phyloP scores from a whole-genome alignment of 2,113 vertebrate genomes.

The Stictonetta naevosa region DNA sequence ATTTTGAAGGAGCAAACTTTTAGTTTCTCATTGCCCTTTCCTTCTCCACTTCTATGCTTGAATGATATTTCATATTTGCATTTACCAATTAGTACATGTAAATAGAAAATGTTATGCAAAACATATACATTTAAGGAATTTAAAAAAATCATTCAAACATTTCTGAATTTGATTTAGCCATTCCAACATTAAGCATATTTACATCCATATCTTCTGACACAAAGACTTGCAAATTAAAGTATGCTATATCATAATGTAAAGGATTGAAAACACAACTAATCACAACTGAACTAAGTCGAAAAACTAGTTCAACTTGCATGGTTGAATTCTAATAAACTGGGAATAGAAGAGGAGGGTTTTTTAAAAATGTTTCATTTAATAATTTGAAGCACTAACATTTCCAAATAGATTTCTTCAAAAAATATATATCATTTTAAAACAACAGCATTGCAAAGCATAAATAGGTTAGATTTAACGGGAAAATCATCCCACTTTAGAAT shows the following conservation, averaged over 20 bases:
- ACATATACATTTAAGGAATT: not conserved
- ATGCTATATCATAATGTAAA: not conserved
- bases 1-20: not conserved
- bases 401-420: constrained; percentile 21
- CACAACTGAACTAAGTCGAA: not conserved
- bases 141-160: not conserved
- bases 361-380: not conserved
- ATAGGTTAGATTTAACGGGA: constrained; percentile 6
- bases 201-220: not conserved
- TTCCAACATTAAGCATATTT: not conserved
- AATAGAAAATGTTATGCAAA: not conserved
- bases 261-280: not conserved
- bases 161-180: not conserved
- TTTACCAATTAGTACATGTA: not conserved
- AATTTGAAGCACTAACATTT: not conserved
- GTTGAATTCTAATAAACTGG: not conserved
- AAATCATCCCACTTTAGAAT: not conserved
- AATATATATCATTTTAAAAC: not conserved
- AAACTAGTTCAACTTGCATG: not conserved
- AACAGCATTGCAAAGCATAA: constrained; percentile 42
- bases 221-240: not conserved
- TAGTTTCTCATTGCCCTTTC: not conserved
- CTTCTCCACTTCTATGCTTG: not conserved
- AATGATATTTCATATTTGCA: not conserved
- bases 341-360: not conserved